Evolutionary conservation across 2,888 invertebrate species (phyloP).

Genomic region (Bellardia bayeri): DNA sequence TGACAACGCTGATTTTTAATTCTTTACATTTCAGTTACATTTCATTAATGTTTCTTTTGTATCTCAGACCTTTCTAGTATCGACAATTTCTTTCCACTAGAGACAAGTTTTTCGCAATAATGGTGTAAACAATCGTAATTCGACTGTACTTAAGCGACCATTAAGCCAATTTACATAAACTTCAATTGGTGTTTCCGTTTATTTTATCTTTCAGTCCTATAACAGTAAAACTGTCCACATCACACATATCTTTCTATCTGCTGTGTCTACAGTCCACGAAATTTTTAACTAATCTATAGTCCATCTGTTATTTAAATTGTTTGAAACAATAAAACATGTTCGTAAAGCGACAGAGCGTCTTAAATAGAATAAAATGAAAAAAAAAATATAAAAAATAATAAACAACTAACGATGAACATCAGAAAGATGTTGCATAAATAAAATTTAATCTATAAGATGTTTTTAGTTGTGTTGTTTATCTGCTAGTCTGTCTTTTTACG

Average conservation of each 20-base stretch:
- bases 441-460: slow-evolving; percentile 35
- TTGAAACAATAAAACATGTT: slow-evolving; percentile 34
- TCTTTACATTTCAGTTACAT: slow-evolving; percentile 38
- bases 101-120: background rate
- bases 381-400: background rate
- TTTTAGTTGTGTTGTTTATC: slow-evolving; percentile 33
- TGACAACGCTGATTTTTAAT: too few relatives aligned
- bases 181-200: slow-evolving; percentile 69
- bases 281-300: slow-evolving; percentile 41
- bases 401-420: slow-evolving; percentile 15
- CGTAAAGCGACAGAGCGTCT: background rate
- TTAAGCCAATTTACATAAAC: slow-evolving; percentile 55
- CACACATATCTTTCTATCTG: background rate
- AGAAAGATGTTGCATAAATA: slow-evolving; percentile 24
- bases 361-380: slow-evolving; percentile 17
- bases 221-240: slow-evolving; percentile 13
- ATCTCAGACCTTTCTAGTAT: background rate
- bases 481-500: background rate
- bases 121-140: slow-evolving; percentile 10
- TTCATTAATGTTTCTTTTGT: slow-evolving; percentile 31
- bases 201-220: background rate
- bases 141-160: slow-evolving; percentile 8
- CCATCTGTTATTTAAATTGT: slow-evolving; percentile 45
- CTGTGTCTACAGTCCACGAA: slow-evolving; percentile 14
- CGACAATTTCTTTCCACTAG: background rate